These are phyloP conservation scores for Pterobdella sp. DNA, from an alignment of 2,888 invertebrate species.

Conservation along the genomic window DNA sequence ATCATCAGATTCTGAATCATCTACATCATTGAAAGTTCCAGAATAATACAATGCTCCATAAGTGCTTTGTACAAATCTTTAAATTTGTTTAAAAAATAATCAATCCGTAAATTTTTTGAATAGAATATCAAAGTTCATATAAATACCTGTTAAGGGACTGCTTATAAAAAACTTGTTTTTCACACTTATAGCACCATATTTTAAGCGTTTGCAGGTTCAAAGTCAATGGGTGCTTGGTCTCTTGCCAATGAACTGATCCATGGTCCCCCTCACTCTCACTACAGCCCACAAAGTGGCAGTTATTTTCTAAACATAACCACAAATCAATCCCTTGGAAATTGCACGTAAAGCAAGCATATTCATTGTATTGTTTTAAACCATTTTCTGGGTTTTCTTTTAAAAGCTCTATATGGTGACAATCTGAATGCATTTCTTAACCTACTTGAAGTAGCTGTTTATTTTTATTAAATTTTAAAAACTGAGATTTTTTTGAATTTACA, in stretches of 20 bases:
- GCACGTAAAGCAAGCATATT: conserved; percentile 63
- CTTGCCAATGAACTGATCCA: conserved; percentile 66
- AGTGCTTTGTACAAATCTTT: background rate
- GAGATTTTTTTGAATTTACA: no score
- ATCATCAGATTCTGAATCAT: conserved; percentile 24
- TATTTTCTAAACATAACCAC: conserved; percentile 75
- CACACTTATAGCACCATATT: conserved; percentile 82
- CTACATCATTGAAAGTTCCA: conserved; percentile 10
- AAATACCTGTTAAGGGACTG: background rate
- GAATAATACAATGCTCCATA: background rate
- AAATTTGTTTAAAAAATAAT: background rate
- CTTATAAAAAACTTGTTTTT: conserved; percentile 62
- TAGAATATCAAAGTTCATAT: background rate
- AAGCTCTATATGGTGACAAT: background rate
- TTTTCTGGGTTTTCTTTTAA: background rate
- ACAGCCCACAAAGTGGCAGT: conserved; percentile 74
- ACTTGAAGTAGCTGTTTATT: no score
- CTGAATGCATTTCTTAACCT: background rate
- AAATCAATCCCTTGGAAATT: conserved; percentile 67
- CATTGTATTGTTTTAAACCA: background rate
- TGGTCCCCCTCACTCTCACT: conserved; percentile 75
- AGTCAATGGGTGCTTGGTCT: conserved; percentile 54
- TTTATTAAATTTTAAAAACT: background rate
- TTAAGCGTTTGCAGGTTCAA: conserved; percentile 74
- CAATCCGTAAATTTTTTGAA: conserved; percentile 1